Evolutionary conservation across 92 coral and sea anemone genomes (phyloP).

Genomic region (Umimayanthus chanpuru): DNA sequence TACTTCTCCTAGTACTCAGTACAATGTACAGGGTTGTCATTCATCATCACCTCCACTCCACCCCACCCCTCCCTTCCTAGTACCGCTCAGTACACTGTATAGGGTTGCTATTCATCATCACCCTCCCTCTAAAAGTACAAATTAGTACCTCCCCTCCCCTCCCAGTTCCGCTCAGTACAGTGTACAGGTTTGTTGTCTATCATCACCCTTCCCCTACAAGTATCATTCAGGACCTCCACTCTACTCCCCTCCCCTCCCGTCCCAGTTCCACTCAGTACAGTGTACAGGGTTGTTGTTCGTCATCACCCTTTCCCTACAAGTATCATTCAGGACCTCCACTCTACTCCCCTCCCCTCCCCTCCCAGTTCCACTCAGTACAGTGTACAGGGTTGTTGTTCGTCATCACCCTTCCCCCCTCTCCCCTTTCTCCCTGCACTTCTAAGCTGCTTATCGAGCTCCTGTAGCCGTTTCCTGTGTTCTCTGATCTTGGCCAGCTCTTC

Average conservation of each 20-base stretch:
- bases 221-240: not conserved
- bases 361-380: constrained; percentile 59
- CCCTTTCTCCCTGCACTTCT: constrained; percentile 89
- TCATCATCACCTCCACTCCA: too few species aligned
- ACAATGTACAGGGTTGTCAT: too few species aligned
- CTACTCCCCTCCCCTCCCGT: not conserved
- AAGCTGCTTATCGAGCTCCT: constrained; percentile 93
- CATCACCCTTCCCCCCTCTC: constrained; percentile 82
- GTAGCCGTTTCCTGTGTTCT: constrained; percentile 90
- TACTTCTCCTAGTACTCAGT: too few species aligned
- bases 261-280: constrained; percentile 59
- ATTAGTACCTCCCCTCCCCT: too few species aligned
- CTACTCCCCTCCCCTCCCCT: constrained; percentile 35
- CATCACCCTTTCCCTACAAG: constrained; percentile 72
- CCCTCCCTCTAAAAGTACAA: too few species aligned
- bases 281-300: constrained; percentile 79
- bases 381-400: constrained; percentile 79
- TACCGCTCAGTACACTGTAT: not conserved
- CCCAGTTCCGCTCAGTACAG: not conserved
- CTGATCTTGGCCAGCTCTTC: constrained; percentile 93
- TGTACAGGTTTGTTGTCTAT: not conserved
- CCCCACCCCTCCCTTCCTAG: not conserved
- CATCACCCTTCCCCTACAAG: not conserved
- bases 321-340: not conserved
- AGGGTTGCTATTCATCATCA: too few species aligned